Percentiles rank a stretch among this genome's conserved stretches.
phyloP scores from a whole-genome alignment of 2,888 invertebrate genomes.

The Philhelius pedissequus region DNA sequence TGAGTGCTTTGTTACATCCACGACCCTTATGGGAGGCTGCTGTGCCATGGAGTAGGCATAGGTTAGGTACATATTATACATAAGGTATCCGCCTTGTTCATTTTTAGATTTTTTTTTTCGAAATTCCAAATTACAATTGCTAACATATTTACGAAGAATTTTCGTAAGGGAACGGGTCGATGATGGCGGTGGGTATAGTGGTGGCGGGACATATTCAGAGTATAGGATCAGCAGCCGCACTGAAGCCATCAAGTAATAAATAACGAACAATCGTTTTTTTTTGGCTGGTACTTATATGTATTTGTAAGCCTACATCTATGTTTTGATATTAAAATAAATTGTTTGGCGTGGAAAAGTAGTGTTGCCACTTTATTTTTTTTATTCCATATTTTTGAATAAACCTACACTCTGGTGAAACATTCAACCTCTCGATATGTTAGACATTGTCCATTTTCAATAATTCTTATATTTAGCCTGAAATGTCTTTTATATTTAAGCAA shows the following conservation, averaged over 20 bases:
- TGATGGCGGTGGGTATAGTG: not conserved
- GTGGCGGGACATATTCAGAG: not conserved
- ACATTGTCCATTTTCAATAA: no score
- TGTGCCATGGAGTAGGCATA: not conserved
- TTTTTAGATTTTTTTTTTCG: conserved; percentile 61
- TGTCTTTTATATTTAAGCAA: no score
- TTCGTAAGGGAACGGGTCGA: not conserved
- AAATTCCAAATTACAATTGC: conserved; percentile 58
- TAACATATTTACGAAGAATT: conserved; percentile 48
- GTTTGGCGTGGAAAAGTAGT: not conserved
- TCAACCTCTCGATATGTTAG: no score
- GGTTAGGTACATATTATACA: not conserved
- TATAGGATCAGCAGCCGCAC: conserved; percentile 39
- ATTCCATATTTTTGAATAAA: no score
- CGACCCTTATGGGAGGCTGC: conserved; percentile 60
- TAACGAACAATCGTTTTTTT: conserved; percentile 61
- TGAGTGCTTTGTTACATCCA: conserved; percentile 32
- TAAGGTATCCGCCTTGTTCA: conserved; percentile 48
- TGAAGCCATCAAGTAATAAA: conserved; percentile 56
- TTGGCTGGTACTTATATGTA: conserved; percentile 17
- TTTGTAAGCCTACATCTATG: no score
- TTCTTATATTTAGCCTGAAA: no score
- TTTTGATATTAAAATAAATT: not conserved
- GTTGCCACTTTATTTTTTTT: not conserved
- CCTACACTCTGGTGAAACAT: no score